Conservation (phyloP, 2,113 vertebrate genomes). For the Sciurus niger region DNA sequence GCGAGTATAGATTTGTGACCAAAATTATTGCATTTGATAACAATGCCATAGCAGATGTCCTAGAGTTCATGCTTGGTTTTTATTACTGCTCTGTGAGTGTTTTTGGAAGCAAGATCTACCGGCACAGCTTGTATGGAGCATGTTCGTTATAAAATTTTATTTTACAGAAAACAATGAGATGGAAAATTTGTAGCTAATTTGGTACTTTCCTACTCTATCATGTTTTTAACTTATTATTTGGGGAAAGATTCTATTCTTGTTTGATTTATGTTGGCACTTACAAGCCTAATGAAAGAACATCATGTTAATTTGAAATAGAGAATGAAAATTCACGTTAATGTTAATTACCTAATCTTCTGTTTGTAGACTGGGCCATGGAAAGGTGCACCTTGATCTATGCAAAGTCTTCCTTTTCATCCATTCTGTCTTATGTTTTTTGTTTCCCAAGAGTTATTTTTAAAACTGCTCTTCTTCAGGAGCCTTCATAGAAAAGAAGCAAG, state of each 20-base stretch:
- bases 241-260: conserved; percentile 83
- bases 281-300: conserved; percentile 77
- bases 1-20: conserved; percentile 89
- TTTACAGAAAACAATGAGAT: conserved; percentile 90
- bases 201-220: conserved; percentile 85
- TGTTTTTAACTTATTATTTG: conserved; percentile 84
- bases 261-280: conserved; percentile 82
- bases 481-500: conserved; percentile 72
- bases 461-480: conserved; percentile 79
- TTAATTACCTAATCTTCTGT: conserved; percentile 74
- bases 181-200: conserved; percentile 88
- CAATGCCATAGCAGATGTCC: conserved; percentile 91
- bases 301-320: conserved; percentile 80
- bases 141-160: conserved; percentile 90
- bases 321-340: conserved; percentile 81
- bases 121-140: conserved; percentile 89
- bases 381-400: conserved; percentile 75
- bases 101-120: conserved; percentile 88
- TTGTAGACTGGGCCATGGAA: background rate
- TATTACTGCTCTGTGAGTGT: conserved; percentile 88
- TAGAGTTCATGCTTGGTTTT: conserved; percentile 89
- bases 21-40: conserved; percentile 90
- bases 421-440: conserved; percentile 75
- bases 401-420: conserved; percentile 70
- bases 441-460: conserved; percentile 81